Percentiles rank a stretch among this genome's conserved stretches.
Conservation (phyloP, 2,797 vertebrate genomes). For the Brachymystax lenok region DNA sequence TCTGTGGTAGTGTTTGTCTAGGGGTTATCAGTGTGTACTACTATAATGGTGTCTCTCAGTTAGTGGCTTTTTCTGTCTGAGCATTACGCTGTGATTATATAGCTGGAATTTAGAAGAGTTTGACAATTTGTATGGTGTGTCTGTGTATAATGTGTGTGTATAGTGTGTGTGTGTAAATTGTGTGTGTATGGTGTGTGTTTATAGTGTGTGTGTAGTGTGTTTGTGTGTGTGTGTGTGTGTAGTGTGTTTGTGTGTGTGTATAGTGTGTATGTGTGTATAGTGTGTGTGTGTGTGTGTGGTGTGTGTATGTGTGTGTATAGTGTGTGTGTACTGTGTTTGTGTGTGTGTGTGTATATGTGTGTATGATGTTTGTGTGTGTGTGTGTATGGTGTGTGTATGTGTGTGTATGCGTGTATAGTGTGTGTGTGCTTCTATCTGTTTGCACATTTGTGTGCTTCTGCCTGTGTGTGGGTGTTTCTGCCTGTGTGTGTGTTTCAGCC, state of each 20-base stretch:
- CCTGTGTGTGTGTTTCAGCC: not conserved
- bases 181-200: constrained; percentile 2
- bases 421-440: not conserved
- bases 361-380: not conserved
- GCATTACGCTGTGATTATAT: not conserved
- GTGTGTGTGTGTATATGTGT: not conserved
- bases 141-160: constrained; percentile 24
- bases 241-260: no score
- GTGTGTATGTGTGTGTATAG: not conserved
- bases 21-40: not conserved
- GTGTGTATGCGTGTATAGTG: not conserved
- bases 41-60: no score
- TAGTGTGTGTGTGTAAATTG: constrained; percentile 44
- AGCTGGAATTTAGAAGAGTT: not conserved
- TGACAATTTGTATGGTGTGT: not conserved
- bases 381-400: not conserved
- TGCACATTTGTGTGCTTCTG: not conserved
- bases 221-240: constrained; percentile 1
- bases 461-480: not conserved
- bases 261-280: not conserved
- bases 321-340: not conserved
- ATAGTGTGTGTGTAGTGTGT: not conserved
- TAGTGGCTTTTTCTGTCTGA: no score
- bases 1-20: constrained; percentile 20
- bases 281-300: not conserved